These are phyloP conservation scores for Eristalis tenax DNA, from an alignment of 2,888 invertebrate species.

Conservation along the genomic window DNA sequence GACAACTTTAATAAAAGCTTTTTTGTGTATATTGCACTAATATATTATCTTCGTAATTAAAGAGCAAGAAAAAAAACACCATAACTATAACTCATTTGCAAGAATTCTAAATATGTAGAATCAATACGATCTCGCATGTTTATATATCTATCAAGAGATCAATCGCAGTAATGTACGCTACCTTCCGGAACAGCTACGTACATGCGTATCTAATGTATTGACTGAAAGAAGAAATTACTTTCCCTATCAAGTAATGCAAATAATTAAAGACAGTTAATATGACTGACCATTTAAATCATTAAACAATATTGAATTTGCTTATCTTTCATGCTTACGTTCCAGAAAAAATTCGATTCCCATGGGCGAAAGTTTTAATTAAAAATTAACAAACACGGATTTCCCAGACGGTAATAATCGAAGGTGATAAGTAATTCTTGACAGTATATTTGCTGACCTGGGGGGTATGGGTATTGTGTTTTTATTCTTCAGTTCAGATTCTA, in stretches of 20 bases:
- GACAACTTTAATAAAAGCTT: too few species aligned
- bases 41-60: too few species aligned
- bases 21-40: too few species aligned
- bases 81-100: neutral
- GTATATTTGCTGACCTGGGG: conserved; percentile 12
- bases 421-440: conserved; percentile 2
- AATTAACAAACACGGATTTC: conserved; percentile 4
- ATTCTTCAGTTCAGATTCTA: conserved; percentile 1
- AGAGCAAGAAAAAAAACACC: too few species aligned
- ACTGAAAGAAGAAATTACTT: neutral
- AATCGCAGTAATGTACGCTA: too few species aligned
- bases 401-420: neutral
- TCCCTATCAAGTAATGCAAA: neutral
- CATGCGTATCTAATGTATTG: neutral
- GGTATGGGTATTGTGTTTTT: conserved; percentile 7
- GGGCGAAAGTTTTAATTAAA: conserved; percentile 17
- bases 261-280: neutral
- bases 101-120: too few species aligned
- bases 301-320: neutral
- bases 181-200: too few species aligned
- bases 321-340: neutral
- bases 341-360: neutral
- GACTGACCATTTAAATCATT: neutral
- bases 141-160: too few species aligned
- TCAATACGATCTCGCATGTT: too few species aligned